Conservation (phyloP, 2,113 vertebrate genomes). For the Herpailurus yagouaroundi region DNA sequence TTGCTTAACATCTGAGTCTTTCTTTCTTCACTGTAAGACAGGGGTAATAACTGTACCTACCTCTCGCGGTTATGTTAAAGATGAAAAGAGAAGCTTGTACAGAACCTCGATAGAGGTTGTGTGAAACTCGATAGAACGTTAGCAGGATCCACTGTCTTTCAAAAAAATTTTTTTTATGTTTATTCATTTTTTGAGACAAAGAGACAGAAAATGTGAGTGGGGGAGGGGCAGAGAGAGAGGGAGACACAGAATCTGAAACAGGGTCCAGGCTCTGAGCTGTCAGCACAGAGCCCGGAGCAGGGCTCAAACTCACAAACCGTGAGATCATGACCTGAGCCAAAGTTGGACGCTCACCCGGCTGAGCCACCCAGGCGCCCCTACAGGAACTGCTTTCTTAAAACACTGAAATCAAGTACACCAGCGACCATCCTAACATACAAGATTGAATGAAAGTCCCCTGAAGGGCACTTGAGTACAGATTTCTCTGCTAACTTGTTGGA, state of each 20-base stretch:
- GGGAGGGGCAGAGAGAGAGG: background rate
- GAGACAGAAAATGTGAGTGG: background rate
- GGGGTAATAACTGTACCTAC: background rate
- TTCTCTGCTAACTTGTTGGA: background rate
- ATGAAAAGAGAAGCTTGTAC: background rate
- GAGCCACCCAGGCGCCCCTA: background rate
- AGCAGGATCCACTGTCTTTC: background rate
- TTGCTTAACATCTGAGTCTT: background rate
- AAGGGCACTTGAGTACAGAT: background rate
- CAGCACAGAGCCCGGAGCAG: no score
- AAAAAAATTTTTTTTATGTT: background rate
- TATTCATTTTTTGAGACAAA: background rate
- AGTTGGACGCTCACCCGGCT: background rate
- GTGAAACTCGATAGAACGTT: background rate
- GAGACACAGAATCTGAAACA: background rate
- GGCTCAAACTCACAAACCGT: background rate
- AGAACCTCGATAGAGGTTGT: background rate
- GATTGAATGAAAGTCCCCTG: background rate
- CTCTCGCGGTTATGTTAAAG: background rate
- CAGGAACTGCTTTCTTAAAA: background rate
- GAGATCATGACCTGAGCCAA: background rate
- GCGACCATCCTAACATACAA: background rate
- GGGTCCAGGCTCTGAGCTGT: no score
- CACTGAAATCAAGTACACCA: background rate
- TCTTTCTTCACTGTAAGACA: background rate